Conservation (phyloP, 2,113 vertebrate species). For the Chaetorhynchus papuensis region DNA sequence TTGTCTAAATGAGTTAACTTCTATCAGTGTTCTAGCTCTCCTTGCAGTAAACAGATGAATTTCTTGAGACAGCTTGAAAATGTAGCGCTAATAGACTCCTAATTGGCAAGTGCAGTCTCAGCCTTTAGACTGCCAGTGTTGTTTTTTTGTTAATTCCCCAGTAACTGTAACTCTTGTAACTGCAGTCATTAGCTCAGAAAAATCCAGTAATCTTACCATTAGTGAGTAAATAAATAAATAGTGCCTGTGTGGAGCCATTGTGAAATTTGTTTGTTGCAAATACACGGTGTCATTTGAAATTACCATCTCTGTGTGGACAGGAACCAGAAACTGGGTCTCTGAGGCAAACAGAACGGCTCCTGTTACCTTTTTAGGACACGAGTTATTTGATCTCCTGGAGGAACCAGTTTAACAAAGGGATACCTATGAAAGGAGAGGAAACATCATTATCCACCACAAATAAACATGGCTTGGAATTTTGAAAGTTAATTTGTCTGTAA, state of each 20-base stretch:
- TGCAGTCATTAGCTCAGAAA: background rate
- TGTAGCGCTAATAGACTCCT: background rate
- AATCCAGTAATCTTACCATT: background rate
- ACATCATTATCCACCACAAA: background rate
- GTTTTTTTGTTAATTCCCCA: background rate
- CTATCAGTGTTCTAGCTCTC: background rate
- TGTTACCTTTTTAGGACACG: constrained; percentile 36
- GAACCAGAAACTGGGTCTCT: constrained; percentile 20
- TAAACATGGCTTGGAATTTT: background rate
- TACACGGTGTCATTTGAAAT: background rate
- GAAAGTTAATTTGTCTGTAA: constrained; percentile 4
- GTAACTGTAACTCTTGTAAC: background rate
- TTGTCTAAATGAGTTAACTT: background rate
- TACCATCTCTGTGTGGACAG: background rate
- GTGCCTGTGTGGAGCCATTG: background rate
- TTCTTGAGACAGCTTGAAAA: background rate
- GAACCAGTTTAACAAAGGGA: constrained; percentile 46
- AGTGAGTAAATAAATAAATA: background rate
- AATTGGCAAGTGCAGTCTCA: background rate
- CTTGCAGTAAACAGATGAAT: background rate
- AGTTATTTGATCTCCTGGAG: constrained; percentile 57
- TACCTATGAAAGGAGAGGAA: constrained; percentile 29
- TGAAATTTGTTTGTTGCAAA: background rate
- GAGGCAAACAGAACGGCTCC: constrained; percentile 8
- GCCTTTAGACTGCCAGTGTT: background rate